Base-by-base conservation (phyloP, 2,888 invertebrate genomes). In the Vandiemenella viatica region DNA sequence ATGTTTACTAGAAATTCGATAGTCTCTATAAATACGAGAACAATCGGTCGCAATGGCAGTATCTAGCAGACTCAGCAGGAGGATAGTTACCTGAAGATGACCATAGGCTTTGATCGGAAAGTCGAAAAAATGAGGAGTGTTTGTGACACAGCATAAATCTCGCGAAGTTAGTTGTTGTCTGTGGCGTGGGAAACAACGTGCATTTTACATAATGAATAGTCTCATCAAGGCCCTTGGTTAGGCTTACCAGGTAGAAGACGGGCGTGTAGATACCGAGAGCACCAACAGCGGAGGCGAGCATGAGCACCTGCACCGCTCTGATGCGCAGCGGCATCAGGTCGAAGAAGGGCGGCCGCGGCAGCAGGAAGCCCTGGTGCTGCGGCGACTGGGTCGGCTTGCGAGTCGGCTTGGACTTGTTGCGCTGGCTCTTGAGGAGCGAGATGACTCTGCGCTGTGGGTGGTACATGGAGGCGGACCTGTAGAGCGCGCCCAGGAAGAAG, bases 391-490 rank as follows among this genome's bases (percentile, higher is more conserved):
- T n/a, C 32, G 10, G 32, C 5, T 10, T 13, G 13, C n/a, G 10
- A 65, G 83, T 83, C 67, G 85, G 86, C 63, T 85, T 84, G 56
- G 85, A 76, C 72, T 86, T 87, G 63, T 80, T 78, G 54, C 87
- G 79, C 72, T 91, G 90, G 67, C 83, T 89, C 68, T 91, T 91
- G 55, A 91, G 73, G 65, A 92, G 91, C 50, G 86, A 76, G 57
- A 92, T 91, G 53, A 89, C 90, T 50, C 88, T 75, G 19, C 91
- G 71, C 63, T 91, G 88, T 0, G 92, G 92, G 67, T 92, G 92
- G 66, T 92, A 92, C 6, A 90, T 71, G 13, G 88, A 86, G 18
- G 92, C 89, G 50, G 89, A 88, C 47, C 91, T 76, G 70, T 92
- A 92, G 56, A 90, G 80, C 51, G 87, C 78, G 46, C 89, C 90